Evolutionary conservation across 1,140 invertebrate genomes (phyloP), one percentile per base, ranked within the genome.

Genomic region (Apocrypta bakeri): DNA sequence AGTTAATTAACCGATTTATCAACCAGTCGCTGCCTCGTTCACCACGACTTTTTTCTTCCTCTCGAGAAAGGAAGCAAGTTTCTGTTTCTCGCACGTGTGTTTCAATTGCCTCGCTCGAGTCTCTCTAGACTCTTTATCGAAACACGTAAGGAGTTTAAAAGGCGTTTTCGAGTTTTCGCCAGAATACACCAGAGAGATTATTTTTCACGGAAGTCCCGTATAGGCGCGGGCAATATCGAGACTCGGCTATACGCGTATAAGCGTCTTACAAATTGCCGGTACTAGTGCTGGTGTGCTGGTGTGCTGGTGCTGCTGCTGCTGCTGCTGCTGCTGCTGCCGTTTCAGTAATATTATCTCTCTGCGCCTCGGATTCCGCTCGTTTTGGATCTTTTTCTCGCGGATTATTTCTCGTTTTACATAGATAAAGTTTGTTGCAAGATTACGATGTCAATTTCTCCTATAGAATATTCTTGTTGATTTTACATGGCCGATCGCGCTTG

Each of bases 1-100:
- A 82, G 74, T 82, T 82, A 82, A 82, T 82, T 77, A 82, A 82
- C 42, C 42, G 48, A 56, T 37, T 63, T 81, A 81, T 81, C 73
- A 69, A 61, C 72, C 66, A 63, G 56, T 64, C 29, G 56, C 33
- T n/a, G 21, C 68, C 0, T 6, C 63, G 21, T 7, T 2, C 40
- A n/a, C 11, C 40, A 42, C 40, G 7, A 11, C 11, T 11, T 42
- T 42, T 42, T 42, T 37, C 3, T 37, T 9, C 33, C 2, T 37
- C 40, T 56, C 48, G 48, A 14, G 17, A n/a, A n/a, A n/a, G 1
- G 12, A 56, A 56, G 48, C 48, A 17, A 56, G 48, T 56, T 56
- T 56, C 48, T 56, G 21, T n/a, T 56, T 56, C 17, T n/a, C 48
- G 48, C 48, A 7, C 21, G 48, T 21, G 33, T 9, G 33, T 37